A percentile compares a stretch with the other conserved stretches of the same genome.
These are phyloP conservation scores for Zaprionus lachaisei DNA, from an alignment of 1,140 invertebrate species.

Conservation along the genomic window DNA sequence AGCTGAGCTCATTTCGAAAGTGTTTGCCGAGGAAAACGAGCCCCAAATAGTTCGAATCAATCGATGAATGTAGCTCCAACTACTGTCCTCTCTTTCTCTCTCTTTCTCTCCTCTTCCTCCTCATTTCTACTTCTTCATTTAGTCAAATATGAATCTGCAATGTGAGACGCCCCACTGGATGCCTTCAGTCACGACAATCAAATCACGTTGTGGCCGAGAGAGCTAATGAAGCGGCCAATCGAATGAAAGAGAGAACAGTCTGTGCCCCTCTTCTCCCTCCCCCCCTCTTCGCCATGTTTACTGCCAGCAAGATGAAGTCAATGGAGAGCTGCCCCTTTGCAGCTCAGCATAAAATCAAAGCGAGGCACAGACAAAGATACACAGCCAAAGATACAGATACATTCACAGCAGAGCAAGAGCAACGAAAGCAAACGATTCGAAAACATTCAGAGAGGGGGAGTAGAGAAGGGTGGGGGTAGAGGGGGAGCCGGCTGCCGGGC, in stretches of 20 bases:
- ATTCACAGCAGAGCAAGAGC: slow-evolving; percentile 33
- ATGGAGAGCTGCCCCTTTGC: neutral
- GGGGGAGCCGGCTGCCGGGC: slow-evolving; percentile 6
- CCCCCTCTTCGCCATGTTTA: neutral
- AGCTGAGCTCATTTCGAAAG: neutral
- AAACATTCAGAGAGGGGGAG: slow-evolving; percentile 37
- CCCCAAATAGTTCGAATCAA: neutral
- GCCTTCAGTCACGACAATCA: neutral
- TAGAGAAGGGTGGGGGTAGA: neutral
- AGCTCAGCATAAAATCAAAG: slow-evolving; percentile 54
- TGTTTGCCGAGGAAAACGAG: neutral
- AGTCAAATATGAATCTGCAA: too few relatives aligned
- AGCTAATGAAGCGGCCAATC: slow-evolving; percentile 32
- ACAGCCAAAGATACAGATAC: slow-evolving; percentile 37
- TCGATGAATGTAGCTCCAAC: neutral
- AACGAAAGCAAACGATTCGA: slow-evolving; percentile 52
- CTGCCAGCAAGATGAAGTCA: slow-evolving; percentile 5
- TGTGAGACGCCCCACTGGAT: neutral
- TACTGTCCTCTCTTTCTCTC: too few relatives aligned
- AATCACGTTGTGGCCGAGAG: neutral
- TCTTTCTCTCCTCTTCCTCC: neutral
- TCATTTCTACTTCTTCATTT: neutral
- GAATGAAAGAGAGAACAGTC: slow-evolving; percentile 38
- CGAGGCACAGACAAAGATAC: slow-evolving; percentile 44
- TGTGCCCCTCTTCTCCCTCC: neutral